These are phyloP conservation scores for Rhadina sibilatrix DNA, from an alignment of 2,113 vertebrate species.

Conservation along the genomic window DNA sequence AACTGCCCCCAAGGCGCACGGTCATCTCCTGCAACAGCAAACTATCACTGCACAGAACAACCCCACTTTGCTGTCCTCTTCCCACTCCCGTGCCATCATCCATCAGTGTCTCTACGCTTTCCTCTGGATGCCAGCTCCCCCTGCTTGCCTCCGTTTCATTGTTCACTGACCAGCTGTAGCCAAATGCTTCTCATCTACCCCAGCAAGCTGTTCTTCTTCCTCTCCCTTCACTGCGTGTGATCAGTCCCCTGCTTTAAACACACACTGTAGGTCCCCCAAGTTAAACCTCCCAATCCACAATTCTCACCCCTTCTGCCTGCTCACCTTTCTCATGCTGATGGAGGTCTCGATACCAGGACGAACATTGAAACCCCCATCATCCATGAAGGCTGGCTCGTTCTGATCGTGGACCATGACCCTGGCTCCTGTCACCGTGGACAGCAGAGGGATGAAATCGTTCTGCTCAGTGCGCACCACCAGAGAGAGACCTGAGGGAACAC, in stretches of 20 bases:
- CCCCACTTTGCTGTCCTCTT: background rate
- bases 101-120: background rate
- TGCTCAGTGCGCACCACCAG: slow-evolving; percentile 77
- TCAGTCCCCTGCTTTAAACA: background rate
- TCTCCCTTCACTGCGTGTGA: background rate
- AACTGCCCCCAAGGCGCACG: slow-evolving; percentile 73
- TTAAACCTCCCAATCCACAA: background rate
- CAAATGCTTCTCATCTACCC: background rate
- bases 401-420: slow-evolving; percentile 78
- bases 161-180: background rate
- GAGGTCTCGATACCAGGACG: slow-evolving; percentile 79
- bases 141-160: background rate
- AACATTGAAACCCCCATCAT: slow-evolving; percentile 80
- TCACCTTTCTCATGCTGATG: slow-evolving; percentile 80
- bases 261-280: background rate
- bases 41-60: background rate
- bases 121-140: background rate
- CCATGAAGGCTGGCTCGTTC: slow-evolving; percentile 80
- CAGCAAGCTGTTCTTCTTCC: background rate
- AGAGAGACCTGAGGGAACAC: slow-evolving; percentile 70
- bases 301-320: background rate
- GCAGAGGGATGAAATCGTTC: slow-evolving; percentile 78
- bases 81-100: background rate
- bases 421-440: slow-evolving; percentile 80
- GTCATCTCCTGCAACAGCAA: slow-evolving; percentile 65